Conservation (phyloP, 2,888 invertebrate species). For the Lasioglossum malachurum region DNA sequence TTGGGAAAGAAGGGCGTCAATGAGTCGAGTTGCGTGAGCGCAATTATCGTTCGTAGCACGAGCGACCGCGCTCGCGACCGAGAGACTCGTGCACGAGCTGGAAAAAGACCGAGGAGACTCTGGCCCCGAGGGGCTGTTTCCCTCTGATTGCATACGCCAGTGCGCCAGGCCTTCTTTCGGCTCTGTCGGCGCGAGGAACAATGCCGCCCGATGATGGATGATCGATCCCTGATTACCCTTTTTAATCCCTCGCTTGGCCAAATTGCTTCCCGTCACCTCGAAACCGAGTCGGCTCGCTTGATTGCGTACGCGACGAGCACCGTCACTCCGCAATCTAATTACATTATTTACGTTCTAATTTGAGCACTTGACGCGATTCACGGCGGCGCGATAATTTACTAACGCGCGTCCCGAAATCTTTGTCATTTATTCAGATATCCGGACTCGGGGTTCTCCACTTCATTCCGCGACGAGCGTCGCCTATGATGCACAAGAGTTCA, state of each 20-base stretch:
- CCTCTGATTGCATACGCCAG: neutral
- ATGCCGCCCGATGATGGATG: constrained; percentile 16
- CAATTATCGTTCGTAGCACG: constrained; percentile 62
- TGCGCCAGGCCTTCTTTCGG: neutral
- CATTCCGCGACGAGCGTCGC: neutral
- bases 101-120: constrained; percentile 16
- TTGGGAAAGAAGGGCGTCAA: constrained; percentile 66
- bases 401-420: neutral
- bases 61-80: constrained; percentile 13
- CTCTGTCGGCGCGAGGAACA: constrained; percentile 8
- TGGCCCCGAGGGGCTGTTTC: neutral
- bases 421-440: neutral
- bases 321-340: neutral
- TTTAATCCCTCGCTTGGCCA: constrained; percentile 17
- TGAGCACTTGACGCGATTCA: neutral
- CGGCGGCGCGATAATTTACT: neutral
- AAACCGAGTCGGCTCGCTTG: neutral
- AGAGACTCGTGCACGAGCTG: neutral
- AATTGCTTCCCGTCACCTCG: neutral
- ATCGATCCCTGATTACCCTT: neutral
- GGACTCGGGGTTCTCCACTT: neutral
- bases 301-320: neutral
- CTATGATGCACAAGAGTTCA: neutral
- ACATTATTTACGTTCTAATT: neutral
- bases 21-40: constrained; percentile 73